phyloP scores from a whole-genome alignment of 2,888 invertebrate species.

The Euclidia mi region DNA sequence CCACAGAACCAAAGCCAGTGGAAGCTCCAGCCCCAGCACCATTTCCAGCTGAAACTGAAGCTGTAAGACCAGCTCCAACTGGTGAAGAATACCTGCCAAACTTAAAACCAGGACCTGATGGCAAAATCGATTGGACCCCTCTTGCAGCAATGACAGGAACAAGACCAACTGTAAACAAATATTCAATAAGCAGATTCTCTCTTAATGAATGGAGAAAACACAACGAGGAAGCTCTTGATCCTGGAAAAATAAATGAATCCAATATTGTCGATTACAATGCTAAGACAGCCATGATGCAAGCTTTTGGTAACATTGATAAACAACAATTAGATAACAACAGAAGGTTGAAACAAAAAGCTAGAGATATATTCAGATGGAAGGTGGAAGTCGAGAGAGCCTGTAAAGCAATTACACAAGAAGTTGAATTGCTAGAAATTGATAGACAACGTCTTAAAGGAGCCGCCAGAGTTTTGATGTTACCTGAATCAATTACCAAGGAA shows the following conservation, averaged over 20 bases:
- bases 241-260: constrained; percentile 86
- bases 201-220: constrained; percentile 93
- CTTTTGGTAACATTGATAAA: constrained; percentile 92
- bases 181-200: constrained; percentile 93
- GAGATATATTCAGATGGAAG: constrained; percentile 94
- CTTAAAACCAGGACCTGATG: constrained; percentile 92
- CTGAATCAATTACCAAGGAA: constrained; percentile 94
- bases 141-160: constrained; percentile 93
- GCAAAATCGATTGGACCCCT: constrained; percentile 93
- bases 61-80: constrained; percentile 40
- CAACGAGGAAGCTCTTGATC: constrained; percentile 88
- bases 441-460: constrained; percentile 92
- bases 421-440: constrained; percentile 92
- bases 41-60: constrained; percentile 36
- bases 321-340: constrained; percentile 92
- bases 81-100: constrained; percentile 70
- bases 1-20: neutral
- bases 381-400: constrained; percentile 93
- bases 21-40: neutral
- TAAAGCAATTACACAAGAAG: constrained; percentile 92
- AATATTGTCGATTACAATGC: constrained; percentile 91
- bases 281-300: constrained; percentile 91
- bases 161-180: constrained; percentile 93
- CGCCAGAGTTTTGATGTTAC: constrained; percentile 91
- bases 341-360: constrained; percentile 91